These are phyloP conservation scores for Tuta absoluta DNA, from an alignment of 2,888 invertebrate genomes.

Conservation along the genomic window DNA sequence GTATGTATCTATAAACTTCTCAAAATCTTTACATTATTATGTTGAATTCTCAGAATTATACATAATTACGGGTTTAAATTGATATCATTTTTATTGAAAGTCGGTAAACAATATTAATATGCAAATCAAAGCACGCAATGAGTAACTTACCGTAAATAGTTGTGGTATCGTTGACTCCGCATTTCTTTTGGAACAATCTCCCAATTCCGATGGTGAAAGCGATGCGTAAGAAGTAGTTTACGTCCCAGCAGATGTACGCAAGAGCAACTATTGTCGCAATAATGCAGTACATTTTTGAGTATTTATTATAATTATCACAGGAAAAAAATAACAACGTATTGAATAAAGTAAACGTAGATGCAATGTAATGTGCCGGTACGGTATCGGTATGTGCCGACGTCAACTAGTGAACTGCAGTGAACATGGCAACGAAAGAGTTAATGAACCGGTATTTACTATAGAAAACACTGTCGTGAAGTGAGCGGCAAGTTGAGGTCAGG, in stretches of 20 bases:
- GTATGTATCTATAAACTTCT: too few species aligned
- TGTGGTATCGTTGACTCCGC: constrained; percentile 85
- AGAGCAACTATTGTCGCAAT: constrained; percentile 70
- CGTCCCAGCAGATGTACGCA: constrained; percentile 88
- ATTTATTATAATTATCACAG: neutral
- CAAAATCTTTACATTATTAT: too few species aligned
- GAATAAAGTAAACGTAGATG: constrained; percentile 16
- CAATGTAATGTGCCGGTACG: constrained; percentile 20
- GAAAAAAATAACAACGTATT: neutral
- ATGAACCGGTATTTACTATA: constrained; percentile 40
- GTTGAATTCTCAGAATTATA: too few species aligned
- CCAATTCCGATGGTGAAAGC: constrained; percentile 86
- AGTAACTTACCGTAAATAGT: constrained; percentile 86
- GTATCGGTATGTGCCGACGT: constrained; percentile 26
- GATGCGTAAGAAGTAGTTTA: constrained; percentile 89
- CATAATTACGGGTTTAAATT: neutral
- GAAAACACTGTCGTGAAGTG: constrained; percentile 37
- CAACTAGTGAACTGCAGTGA: constrained; percentile 23
- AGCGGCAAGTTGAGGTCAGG: constrained; percentile 30
- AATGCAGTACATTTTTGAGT: constrained; percentile 64
- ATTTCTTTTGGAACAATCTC: constrained; percentile 85
- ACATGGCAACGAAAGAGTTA: constrained; percentile 36
- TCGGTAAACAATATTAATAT: neutral
- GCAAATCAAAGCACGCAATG: constrained; percentile 25
- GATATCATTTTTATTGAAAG: neutral